phyloP scores from a whole-genome alignment of 1,140 invertebrate genomes.

The Bicyclus anynana region DNA sequence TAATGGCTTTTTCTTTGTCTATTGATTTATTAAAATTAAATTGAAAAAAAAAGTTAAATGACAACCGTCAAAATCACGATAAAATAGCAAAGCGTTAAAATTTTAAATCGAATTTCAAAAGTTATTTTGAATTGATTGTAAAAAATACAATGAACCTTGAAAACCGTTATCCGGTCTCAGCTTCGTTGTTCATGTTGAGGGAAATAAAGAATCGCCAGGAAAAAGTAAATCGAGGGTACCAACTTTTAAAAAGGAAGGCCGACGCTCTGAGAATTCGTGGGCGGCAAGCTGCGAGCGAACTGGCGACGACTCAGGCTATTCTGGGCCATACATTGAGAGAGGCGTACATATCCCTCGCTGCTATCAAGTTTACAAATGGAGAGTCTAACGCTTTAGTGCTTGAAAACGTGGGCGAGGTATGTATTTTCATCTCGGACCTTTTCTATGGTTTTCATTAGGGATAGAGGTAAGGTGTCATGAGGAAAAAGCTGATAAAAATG shows the following conservation, averaged over 20 bases:
- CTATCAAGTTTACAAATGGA: slow-evolving; percentile 98
- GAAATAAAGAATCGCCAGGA: slow-evolving; percentile 91
- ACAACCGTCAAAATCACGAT: too few relatives aligned
- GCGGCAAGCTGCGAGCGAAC: slow-evolving; percentile 86
- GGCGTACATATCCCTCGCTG: slow-evolving; percentile 98
- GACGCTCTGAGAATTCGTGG: slow-evolving; percentile 98
- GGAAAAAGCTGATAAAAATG: too few relatives aligned
- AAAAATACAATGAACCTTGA: slow-evolving; percentile 54
- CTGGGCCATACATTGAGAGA: slow-evolving; percentile 99
- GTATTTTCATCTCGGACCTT: too few relatives aligned
- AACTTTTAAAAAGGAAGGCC: slow-evolving; percentile 98
- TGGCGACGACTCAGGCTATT: slow-evolving; percentile 95
- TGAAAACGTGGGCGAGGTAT: slow-evolving; percentile 95
- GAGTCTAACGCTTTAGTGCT: slow-evolving; percentile 99
- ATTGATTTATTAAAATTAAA: neutral
- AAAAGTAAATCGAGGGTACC: slow-evolving; percentile 98
- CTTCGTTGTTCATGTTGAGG: slow-evolving; percentile 62
- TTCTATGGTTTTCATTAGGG: too few relatives aligned
- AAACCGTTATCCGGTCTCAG: slow-evolving; percentile 61
- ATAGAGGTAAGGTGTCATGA: too few relatives aligned
- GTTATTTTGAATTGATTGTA: too few relatives aligned
- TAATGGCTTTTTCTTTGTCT: too few relatives aligned
- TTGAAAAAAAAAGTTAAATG: too few relatives aligned
- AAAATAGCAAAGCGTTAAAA: too few relatives aligned
- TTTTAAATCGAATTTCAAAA: too few relatives aligned